Evolutionary conservation across 2,113 vertebrate species (phyloP).

Genomic region (Clinocottus analis): DNA sequence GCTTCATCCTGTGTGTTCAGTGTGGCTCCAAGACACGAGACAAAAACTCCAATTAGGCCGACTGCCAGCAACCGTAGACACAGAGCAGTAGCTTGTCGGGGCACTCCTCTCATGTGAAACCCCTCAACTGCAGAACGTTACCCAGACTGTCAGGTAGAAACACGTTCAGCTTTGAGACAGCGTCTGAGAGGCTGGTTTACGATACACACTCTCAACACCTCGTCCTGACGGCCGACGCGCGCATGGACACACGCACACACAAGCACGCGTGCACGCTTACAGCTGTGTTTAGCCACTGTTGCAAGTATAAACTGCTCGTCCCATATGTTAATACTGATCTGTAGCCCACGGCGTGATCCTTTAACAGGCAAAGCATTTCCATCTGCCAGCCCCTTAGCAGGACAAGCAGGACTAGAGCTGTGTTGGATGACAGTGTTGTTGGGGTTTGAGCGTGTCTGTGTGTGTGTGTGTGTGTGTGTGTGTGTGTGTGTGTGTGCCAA

Average conservation of each 20-base stretch:
- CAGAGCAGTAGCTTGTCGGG: neutral
- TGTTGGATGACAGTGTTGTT: constrained; percentile 50
- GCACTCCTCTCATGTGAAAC: neutral
- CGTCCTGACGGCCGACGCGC: neutral
- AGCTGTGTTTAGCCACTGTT: constrained; percentile 35
- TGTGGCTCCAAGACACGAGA: neutral
- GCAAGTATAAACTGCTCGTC: constrained; percentile 46
- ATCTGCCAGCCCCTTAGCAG: constrained; percentile 69
- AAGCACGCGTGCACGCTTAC: neutral
- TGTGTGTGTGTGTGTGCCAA: constrained; percentile 46
- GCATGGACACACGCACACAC: neutral
- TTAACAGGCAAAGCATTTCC: constrained; percentile 69
- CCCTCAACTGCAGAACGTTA: neutral
- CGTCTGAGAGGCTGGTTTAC: neutral
- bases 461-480: constrained; percentile 16
- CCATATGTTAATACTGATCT: constrained; percentile 71
- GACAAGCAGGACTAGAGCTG: constrained; percentile 56
- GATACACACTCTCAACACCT: neutral
- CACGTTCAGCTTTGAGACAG: neutral
- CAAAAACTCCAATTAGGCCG: constrained; percentile 2
- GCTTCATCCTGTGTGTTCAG: neutral
- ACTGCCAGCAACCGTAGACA: neutral
- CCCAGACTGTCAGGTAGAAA: neutral
- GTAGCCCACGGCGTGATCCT: constrained; percentile 63
- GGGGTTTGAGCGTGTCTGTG: constrained; percentile 12